Conservation (phyloP, 2,113 vertebrate species). For the Lophius piscatorius region DNA sequence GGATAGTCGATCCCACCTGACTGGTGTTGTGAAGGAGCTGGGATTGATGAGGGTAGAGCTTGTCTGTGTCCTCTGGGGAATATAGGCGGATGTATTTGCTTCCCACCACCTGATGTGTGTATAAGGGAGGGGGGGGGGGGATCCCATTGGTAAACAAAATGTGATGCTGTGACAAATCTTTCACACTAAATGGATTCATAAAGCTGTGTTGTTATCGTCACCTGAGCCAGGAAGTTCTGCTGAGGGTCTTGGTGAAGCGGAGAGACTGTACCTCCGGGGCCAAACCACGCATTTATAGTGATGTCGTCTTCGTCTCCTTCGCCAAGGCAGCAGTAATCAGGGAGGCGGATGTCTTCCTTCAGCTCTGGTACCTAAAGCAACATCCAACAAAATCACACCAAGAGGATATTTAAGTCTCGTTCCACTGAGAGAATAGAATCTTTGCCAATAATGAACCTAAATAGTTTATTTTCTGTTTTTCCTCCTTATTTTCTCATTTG, state of each 20-base stretch:
- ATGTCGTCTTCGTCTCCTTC: conserved; percentile 91
- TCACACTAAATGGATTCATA: conserved; percentile 15
- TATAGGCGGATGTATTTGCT: conserved; percentile 92
- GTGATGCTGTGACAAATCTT: conserved; percentile 8
- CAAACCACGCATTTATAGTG: conserved; percentile 96
- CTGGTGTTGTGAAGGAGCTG: conserved; percentile 95
- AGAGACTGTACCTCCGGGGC: conserved; percentile 89
- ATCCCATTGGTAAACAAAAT: conserved; percentile 23
- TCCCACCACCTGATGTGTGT: conserved; percentile 85
- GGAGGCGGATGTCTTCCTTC: conserved; percentile 90
- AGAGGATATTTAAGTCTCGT: too few species aligned
- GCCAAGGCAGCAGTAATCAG: conserved; percentile 95
- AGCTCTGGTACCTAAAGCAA: conserved; percentile 88
- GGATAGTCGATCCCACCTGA: conserved; percentile 83
- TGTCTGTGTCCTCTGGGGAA: conserved; percentile 84
- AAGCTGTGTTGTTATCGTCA: conserved; percentile 40
- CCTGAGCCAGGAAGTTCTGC: conserved; percentile 95
- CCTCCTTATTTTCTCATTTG: too few species aligned
- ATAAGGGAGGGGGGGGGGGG: conserved; percentile 1
- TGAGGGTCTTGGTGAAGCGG: conserved; percentile 97
- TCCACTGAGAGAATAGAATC: background rate
- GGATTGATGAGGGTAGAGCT: conserved; percentile 89
- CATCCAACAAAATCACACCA: conserved; percentile 7
- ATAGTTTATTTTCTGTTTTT: too few species aligned
- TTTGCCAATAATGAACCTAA: too few species aligned